Conservation (phyloP, 2,888 invertebrate species). For the Eustalomyia histrio region DNA sequence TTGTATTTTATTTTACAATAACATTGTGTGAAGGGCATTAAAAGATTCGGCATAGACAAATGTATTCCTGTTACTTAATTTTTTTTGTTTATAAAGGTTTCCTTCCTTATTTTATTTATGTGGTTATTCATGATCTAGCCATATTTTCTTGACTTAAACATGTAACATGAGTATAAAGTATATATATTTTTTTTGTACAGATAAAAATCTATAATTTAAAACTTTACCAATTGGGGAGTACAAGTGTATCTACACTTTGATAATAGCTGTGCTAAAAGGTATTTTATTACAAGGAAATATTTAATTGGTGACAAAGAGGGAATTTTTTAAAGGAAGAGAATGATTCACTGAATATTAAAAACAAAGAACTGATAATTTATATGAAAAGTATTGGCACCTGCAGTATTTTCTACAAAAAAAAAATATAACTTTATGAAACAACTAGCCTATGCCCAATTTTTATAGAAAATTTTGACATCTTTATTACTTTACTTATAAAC, state of each 20-base stretch:
- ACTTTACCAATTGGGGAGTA: conserved; percentile 28
- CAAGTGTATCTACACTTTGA: conserved; percentile 15
- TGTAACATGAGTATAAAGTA: conserved; percentile 49
- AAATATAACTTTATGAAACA: too few species aligned
- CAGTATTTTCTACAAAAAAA: too few species aligned
- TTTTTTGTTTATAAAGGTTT: background rate
- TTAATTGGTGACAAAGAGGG: background rate
- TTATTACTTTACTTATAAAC: too few species aligned
- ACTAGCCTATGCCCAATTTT: too few species aligned
- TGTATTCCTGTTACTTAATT: background rate
- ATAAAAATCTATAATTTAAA: conserved; percentile 61
- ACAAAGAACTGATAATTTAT: too few species aligned
- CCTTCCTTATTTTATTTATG: conserved; percentile 37
- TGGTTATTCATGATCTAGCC: conserved; percentile 50
- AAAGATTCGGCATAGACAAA: too few species aligned
- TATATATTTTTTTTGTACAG: conserved; percentile 47
- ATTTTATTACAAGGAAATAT: background rate
- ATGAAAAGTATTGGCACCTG: too few species aligned
- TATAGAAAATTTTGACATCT: too few species aligned
- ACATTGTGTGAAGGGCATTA: too few species aligned
- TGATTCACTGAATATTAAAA: too few species aligned
- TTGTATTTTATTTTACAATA: too few species aligned
- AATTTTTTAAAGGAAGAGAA: background rate
- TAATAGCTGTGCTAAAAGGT: background rate
- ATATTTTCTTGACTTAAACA: conserved; percentile 43